Base-by-base conservation (phyloP, 2,113 vertebrate genomes). In the Polypterus bichir region DNA sequence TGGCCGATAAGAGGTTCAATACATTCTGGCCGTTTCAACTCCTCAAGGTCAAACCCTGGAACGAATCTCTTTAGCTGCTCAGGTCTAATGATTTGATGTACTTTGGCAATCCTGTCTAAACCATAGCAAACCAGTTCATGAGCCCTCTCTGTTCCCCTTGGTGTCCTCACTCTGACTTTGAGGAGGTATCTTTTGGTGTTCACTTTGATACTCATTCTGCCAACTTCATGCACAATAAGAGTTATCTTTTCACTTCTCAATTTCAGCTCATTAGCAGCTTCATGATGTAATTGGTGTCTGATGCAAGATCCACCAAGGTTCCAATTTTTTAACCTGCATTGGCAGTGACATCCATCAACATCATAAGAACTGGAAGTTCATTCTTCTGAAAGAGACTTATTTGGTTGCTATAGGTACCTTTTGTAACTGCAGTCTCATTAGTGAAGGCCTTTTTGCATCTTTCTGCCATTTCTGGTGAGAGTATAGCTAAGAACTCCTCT, bases 201-300 rank as follows among this genome's bases (percentile, higher is more conserved):
- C n/a, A n/a, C n/a, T n/a, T 48, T 60, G 52, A 65, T 64, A 1
- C 54, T 0, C 66, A 67, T 67, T 7, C 66, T 49, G 5, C 66
- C 63, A 0, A 70, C 68, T 44, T 64, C 64, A 56, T 72, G 59
- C 7, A 69, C 49, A 2, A 68, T 57, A 3, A 72, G 3, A 2
- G 64, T 69, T 3, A 70, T 46, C 3, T 55, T 64, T 48, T 71
- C 66, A 49, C 64, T 68, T 6, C 11, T 3, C 1, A 69, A 9
- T 1, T 49, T 63, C 8, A 70, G 5, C 7, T 65, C 64, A 0
- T 9, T 10, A 4, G 66, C 68, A 47, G 66, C 65, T 46, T 7
- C 59, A 9, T 74, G 5, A 73, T 67, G 46, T 67, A 71, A n/a
- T 70, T 70, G 7, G 61, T 71, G 45, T 71, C 68, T 49, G 65